Percentiles rank a stretch among this genome's conserved stretches.
Conservation (phyloP, 2,888 invertebrate genomes). For the Epirrhoe tristata region DNA sequence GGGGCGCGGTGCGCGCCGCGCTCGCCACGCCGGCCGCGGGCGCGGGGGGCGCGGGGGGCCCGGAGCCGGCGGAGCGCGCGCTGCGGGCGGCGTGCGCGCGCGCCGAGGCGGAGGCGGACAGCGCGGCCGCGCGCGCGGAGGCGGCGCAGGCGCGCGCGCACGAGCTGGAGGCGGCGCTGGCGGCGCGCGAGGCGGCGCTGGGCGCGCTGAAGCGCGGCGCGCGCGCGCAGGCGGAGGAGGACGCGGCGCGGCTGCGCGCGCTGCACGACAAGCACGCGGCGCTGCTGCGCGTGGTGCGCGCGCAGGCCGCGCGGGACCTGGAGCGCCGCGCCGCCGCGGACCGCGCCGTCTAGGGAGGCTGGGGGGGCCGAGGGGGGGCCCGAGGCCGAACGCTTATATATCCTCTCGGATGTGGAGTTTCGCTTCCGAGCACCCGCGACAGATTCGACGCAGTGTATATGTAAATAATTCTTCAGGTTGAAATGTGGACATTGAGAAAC, state of each 20-base stretch:
- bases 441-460: too few relatives aligned
- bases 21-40: conserved; percentile 39
- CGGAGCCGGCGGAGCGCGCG: conserved; percentile 53
- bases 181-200: conserved; percentile 72
- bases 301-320: conserved; percentile 82
- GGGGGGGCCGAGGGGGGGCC: too few relatives aligned
- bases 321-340: conserved; percentile 72
- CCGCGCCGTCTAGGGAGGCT: conserved; percentile 33
- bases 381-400: too few relatives aligned
- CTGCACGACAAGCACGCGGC: conserved; percentile 86
- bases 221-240: conserved; percentile 85
- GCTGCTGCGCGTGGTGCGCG: conserved; percentile 84
- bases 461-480: too few relatives aligned
- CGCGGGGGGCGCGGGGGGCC: conserved; percentile 35
- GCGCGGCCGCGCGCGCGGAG: conserved; percentile 77
- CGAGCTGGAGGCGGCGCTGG: conserved; percentile 69
- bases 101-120: conserved; percentile 75
- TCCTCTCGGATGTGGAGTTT: too few relatives aligned
- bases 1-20: conserved; percentile 47
- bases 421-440: too few relatives aligned
- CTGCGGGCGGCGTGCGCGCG: conserved; percentile 59
- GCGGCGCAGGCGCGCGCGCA: conserved; percentile 76
- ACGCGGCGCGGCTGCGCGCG: conserved; percentile 84
- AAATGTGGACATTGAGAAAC: too few relatives aligned
- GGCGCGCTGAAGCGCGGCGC: conserved; percentile 78